Percentiles rank a stretch among this genome's conserved stretches.
These are phyloP conservation scores for Gallinago jamesoni DNA, from an alignment of 2,113 vertebrate species.

Conservation along the genomic window DNA sequence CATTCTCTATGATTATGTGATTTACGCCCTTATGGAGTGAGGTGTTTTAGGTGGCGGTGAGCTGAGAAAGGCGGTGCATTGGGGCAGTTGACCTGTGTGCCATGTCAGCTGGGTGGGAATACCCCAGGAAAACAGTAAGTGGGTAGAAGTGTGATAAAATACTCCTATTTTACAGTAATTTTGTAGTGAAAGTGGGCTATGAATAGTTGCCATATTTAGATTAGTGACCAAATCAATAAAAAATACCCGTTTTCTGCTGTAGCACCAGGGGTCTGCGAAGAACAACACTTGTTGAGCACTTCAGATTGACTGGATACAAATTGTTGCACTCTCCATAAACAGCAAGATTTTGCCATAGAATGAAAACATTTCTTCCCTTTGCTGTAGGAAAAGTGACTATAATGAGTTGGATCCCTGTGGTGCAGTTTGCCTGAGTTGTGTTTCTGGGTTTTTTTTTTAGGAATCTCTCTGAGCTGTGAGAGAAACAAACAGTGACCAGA, in stretches of 20 bases:
- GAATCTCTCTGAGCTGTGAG: neutral
- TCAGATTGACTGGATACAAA: neutral
- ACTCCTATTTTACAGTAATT: accelerated
- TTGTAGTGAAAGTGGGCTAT: neutral
- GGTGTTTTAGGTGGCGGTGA: accelerated
- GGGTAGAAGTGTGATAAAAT: neutral
- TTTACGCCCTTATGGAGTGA: no score
- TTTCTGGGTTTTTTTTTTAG: neutral
- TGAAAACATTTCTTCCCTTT: neutral
- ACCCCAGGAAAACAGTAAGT: accelerated
- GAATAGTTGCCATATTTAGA: neutral
- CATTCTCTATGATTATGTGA: neutral
- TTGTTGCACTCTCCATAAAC: neutral
- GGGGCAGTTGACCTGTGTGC: neutral
- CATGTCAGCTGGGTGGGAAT: neutral
- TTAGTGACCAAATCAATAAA: neutral
- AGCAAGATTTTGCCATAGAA: neutral
- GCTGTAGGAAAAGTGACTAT: neutral
- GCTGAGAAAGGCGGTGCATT: accelerated
- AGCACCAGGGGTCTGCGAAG: neutral
- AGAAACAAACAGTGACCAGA: neutral
- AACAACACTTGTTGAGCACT: neutral
- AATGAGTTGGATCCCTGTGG: neutral
- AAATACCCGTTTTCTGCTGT: accelerated
- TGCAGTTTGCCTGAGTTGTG: neutral